phyloP scores from a whole-genome alignment of 1,140 invertebrate genomes.

The Anoplophora glabripennis region DNA sequence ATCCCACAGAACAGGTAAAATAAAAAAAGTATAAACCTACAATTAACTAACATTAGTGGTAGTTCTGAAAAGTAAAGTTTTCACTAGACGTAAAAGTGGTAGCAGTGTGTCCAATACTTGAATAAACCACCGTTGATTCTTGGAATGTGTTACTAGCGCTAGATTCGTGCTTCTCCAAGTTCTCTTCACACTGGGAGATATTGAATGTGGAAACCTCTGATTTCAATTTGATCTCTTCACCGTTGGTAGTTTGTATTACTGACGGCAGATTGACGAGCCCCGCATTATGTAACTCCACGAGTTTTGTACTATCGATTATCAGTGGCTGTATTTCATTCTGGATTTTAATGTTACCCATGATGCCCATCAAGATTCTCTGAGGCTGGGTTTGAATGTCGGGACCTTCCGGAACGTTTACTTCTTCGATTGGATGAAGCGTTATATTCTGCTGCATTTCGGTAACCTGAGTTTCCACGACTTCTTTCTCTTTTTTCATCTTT shows the following conservation, averaged over 20 bases:
- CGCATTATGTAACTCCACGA: slow-evolving; percentile 32
- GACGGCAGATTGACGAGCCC: slow-evolving; percentile 32
- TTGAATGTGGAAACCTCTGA: slow-evolving; percentile 28
- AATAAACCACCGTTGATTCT: slow-evolving; percentile 25
- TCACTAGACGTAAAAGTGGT: slow-evolving; percentile 30
- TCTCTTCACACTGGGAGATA: slow-evolving; percentile 23
- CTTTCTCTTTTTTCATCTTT: slow-evolving; percentile 20
- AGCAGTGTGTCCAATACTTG: slow-evolving; percentile 26
- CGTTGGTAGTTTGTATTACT: slow-evolving; percentile 27
- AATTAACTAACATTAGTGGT: slow-evolving; percentile 5
- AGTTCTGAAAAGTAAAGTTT: slow-evolving; percentile 32
- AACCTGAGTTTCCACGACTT: slow-evolving; percentile 7
- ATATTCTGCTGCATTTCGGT: not conserved
- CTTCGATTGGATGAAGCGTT: not conserved
- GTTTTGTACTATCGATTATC: slow-evolving; percentile 33
- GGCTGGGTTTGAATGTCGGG: slow-evolving; percentile 14
- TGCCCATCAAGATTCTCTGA: slow-evolving; percentile 33
- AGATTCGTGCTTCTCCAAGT: slow-evolving; percentile 27
- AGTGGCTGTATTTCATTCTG: slow-evolving; percentile 24
- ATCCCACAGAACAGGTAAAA: not conserved
- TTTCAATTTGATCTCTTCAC: slow-evolving; percentile 32
- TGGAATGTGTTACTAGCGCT: slow-evolving; percentile 22
- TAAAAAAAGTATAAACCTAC: not conserved
- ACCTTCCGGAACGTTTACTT: not conserved
- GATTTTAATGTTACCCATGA: slow-evolving; percentile 35